phyloP scores from a whole-genome alignment of 2,888 invertebrate genomes.

The Ichneumon xanthorius region DNA sequence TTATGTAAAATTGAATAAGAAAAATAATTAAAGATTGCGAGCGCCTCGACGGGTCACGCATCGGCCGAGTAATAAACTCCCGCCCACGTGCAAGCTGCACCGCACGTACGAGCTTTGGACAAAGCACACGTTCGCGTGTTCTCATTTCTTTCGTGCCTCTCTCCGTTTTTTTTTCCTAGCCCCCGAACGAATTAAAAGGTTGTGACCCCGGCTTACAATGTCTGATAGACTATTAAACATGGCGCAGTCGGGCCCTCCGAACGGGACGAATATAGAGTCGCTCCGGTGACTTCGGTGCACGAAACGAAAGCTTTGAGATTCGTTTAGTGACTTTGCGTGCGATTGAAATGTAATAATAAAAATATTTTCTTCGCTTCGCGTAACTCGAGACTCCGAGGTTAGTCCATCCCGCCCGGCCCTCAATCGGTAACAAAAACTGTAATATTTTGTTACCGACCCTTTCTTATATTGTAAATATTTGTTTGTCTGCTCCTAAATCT shows the following conservation, averaged over 20 bases:
- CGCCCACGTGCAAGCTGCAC: conserved; percentile 4
- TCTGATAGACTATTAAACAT: conserved; percentile 69
- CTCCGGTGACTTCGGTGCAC: conserved; percentile 11
- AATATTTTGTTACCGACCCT: no score
- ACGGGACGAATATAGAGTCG: conserved; percentile 52
- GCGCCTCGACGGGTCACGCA: conserved; percentile 29
- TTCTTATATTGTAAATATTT: no score
- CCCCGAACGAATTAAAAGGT: conserved; percentile 69
- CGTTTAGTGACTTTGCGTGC: not conserved
- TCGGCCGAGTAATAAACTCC: conserved; percentile 8
- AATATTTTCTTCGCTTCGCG: not conserved
- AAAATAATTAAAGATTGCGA: not conserved
- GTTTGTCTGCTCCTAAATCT: no score
- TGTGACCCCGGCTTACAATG: conserved; percentile 68
- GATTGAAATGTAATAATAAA: not conserved
- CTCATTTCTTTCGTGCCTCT: conserved; percentile 33
- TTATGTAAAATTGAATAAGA: no score
- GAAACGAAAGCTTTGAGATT: conserved; percentile 23
- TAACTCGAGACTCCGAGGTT: not conserved
- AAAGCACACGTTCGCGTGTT: conserved; percentile 51
- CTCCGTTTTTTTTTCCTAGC: conserved; percentile 37
- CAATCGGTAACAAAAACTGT: not conserved
- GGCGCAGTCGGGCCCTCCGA: conserved; percentile 49
- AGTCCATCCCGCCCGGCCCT: not conserved
- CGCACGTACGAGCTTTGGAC: conserved; percentile 56